phyloP scores from a whole-genome alignment of 35 echinoderm and acorn worm species.

The Chiridota heheva region DNA sequence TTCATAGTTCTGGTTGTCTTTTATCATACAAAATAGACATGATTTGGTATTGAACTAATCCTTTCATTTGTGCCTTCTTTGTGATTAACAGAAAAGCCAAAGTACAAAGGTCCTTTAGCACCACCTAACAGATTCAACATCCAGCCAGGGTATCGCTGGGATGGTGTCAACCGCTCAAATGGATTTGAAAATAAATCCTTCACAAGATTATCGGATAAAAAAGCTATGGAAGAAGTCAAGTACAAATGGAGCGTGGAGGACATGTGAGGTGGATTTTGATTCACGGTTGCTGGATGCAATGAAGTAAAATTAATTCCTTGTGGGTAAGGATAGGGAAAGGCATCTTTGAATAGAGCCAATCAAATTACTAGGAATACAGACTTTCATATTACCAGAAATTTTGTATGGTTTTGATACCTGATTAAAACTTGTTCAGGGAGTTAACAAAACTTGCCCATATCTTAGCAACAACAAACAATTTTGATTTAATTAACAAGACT shows the following conservation, averaged over 20 bases:
- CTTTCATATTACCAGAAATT: too few species aligned
- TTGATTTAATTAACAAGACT: too few species aligned
- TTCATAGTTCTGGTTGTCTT: not conserved
- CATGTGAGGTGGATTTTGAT: slow-evolving; percentile 45
- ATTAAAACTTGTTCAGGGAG: too few species aligned
- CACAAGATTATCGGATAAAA: slow-evolving; percentile 63
- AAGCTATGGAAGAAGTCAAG: slow-evolving; percentile 69
- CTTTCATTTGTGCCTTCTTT: slow-evolving; percentile 6
- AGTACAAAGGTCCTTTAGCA: slow-evolving; percentile 82
- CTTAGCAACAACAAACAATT: too few species aligned
- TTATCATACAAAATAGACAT: not conserved
- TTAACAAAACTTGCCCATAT: too few species aligned
- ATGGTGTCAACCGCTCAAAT: slow-evolving; percentile 69
- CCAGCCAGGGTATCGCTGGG: slow-evolving; percentile 84
- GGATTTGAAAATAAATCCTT: slow-evolving; percentile 93
- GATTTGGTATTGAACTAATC: not conserved
- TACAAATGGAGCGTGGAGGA: slow-evolving; percentile 98
- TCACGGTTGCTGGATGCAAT: not conserved
- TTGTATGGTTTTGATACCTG: too few species aligned
- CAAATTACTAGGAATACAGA: too few species aligned
- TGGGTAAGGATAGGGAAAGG: too few species aligned
- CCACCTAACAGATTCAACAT: slow-evolving; percentile 89
- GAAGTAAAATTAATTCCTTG: too few species aligned
- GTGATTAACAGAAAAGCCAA: slow-evolving; percentile 76
- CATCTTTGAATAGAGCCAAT: too few species aligned